Base-by-base conservation (phyloP, 92 coral and sea anemone genomes). In the Umimayanthus kanabou region DNA sequence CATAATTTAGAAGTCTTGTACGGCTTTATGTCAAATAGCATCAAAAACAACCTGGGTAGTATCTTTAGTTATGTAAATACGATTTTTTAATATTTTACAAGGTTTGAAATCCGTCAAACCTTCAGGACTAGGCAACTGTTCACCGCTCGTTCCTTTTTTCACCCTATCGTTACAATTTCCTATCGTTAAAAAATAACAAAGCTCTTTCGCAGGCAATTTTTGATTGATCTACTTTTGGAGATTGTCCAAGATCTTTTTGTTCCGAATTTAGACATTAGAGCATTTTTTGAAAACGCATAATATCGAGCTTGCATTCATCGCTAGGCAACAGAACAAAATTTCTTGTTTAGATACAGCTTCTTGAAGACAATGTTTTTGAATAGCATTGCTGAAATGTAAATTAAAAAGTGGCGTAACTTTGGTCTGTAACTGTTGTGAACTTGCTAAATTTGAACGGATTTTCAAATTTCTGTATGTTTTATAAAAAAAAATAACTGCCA, bases 281-380 rank as follows among this genome's bases (percentile, higher is more conserved):
- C 45, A 39, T 33, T 37, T 73, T 73, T 73, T 18, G 76, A 18
- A 37, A 73, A 75, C 45, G 50, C 26, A 75, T 75, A 22, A 75
- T 39, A 39, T 39, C 11, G 79, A 75, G 47, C 45, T 20, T 40
- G 47, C 6, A 75, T 20, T 39, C 5, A 16, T 75, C 79, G 39
- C 79, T 23, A 75, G 25, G 79, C 53, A 75, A 75, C 79, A 75
- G 6, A 75, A 39, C 18, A 11, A 75, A 75, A 39, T 37, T 75
- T 1, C 42, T 75, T 75, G 79, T 75, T 39, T 75, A n/a, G n/a
- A 75, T 75, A 75, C 79, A 75, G 79, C 47, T 73, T 70, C 29
- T 37, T 73, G 10, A 75, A 11, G 45, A 74, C 14, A 39, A 0
- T 61, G n/a, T 61, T 61, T 20, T 61, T 18, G n/a, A 61, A 23